phyloP scores from a whole-genome alignment of 2,797 vertebrate species.

The Brachymystax lenok region DNA sequence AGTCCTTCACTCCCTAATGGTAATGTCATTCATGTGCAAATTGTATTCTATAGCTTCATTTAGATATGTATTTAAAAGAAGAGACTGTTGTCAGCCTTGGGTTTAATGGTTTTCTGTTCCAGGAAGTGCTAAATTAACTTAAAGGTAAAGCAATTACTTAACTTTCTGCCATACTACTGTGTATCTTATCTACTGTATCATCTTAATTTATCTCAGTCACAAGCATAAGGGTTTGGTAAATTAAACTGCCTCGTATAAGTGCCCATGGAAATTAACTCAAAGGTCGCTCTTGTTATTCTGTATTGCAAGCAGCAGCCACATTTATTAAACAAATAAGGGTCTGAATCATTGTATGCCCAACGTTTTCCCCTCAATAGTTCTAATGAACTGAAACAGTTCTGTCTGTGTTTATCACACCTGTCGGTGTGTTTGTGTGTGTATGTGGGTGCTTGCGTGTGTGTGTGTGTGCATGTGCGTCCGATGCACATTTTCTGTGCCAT shows the following conservation, averaged over 20 bases:
- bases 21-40: not conserved
- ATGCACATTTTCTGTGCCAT: not conserved
- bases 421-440: not conserved
- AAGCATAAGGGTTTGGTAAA: not conserved
- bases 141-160: not conserved
- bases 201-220: not conserved
- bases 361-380: not conserved
- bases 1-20: not conserved
- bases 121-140: not conserved
- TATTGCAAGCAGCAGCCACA: not conserved
- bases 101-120: not conserved
- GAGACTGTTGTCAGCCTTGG: not conserved
- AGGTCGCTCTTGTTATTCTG: not conserved
- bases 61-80: not conserved
- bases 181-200: not conserved
- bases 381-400: not conserved
- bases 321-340: not conserved
- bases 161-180: not conserved
- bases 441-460: not conserved
- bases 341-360: not conserved
- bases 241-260: not conserved
- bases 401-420: not conserved
- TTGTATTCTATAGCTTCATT: not conserved
- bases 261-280: not conserved
- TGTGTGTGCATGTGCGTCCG: not conserved